These are phyloP conservation scores for Trichomalopsis sarcophagae DNA, from an alignment of 1,140 invertebrate genomes.

Conservation along the genomic window DNA sequence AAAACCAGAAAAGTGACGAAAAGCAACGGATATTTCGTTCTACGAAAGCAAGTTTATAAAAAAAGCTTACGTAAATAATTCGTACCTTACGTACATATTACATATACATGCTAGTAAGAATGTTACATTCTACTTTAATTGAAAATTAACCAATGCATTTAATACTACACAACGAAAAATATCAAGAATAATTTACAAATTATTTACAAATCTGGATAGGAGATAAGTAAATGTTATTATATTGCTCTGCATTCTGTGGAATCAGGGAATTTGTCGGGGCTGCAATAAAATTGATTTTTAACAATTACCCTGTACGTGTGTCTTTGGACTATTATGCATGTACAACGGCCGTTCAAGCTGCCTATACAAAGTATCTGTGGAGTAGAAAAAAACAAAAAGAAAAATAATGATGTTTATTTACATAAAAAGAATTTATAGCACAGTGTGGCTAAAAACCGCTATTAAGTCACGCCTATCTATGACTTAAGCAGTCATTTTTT, in stretches of 20 bases:
- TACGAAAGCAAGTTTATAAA: not conserved
- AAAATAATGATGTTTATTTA: constrained; percentile 52
- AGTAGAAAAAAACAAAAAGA: constrained; percentile 62
- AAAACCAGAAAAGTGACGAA: constrained; percentile 26
- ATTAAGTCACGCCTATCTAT: no score
- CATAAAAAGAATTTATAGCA: constrained; percentile 26
- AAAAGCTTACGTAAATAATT: not conserved
- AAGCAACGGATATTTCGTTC: not conserved
- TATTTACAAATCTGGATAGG: constrained; percentile 35
- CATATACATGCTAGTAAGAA: not conserved
- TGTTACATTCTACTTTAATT: not conserved
- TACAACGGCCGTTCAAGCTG: constrained; percentile 72
- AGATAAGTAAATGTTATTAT: constrained; percentile 16
- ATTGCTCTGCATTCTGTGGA: constrained; percentile 27
- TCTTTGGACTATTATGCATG: constrained; percentile 73
- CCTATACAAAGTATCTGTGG: constrained; percentile 76
- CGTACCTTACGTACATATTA: not conserved
- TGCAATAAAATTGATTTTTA: constrained; percentile 38
- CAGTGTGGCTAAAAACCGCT: no score
- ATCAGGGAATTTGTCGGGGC: constrained; percentile 17
- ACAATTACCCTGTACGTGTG: constrained; percentile 78
- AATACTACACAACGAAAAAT: not conserved
- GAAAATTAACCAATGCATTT: not conserved
- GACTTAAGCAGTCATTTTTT: no score
- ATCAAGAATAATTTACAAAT: constrained; percentile 30